phyloP scores from a whole-genome alignment of 1,140 invertebrate genomes.

The Arion vulgaris region DNA sequence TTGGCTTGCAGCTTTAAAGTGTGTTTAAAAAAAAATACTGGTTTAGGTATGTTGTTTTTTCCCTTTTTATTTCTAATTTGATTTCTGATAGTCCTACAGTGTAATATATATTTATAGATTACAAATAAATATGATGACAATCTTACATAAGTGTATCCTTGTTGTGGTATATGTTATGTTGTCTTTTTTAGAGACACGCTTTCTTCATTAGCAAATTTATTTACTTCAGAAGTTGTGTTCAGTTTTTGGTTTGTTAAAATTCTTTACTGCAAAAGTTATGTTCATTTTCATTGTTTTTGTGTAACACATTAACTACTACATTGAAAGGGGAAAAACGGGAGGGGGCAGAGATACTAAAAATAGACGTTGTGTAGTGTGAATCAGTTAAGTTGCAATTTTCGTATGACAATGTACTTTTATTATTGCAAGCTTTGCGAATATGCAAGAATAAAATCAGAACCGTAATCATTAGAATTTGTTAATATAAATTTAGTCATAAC shows the following conservation, averaged over 20 bases:
- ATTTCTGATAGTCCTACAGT: not conserved
- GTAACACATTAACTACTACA: no score
- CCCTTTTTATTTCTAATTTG: not conserved
- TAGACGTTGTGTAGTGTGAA: no score
- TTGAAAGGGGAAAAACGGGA: no score
- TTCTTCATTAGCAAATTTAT: not conserved
- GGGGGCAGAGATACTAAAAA: no score
- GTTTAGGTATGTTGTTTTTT: not conserved
- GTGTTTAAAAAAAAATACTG: not conserved
- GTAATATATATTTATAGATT: not conserved
- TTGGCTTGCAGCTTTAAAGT: not conserved
- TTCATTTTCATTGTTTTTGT: no score
- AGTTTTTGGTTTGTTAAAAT: not conserved
- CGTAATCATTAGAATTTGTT: no score
- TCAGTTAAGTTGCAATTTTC: no score
- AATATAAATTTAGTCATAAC: no score
- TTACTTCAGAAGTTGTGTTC: not conserved
- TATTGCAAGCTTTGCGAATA: no score
- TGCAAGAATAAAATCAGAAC: no score
- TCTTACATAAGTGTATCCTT: not conserved
- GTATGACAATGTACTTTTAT: no score
- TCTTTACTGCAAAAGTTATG: no score
- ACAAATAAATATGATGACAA: not conserved
- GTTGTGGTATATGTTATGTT: not conserved
- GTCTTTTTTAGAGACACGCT: not conserved